Evolutionary conservation across 2,888 invertebrate genomes (phyloP), one percentile per base, ranked within the genome.

Genomic region (Drosophila birchii): DNA sequence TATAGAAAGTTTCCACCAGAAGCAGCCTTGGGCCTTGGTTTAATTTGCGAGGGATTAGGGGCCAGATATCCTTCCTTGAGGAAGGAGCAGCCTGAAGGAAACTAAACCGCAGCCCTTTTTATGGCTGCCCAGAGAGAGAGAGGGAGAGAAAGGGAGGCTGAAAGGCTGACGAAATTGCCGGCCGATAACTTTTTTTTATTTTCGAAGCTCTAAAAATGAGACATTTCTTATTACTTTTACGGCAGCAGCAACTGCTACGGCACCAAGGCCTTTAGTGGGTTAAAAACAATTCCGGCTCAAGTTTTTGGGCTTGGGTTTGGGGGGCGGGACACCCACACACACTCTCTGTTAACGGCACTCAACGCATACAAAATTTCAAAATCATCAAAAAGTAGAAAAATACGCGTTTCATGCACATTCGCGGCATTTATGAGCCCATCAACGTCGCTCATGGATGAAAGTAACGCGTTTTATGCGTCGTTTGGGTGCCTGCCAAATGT

Each of bases 341-440:
- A 81, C 78, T 76, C 77, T 87, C 81, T 77, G 76, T 85, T 89
- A 85, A 89, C 89, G 89, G 89, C 86, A 86, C 86, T 86, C 86
- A 88, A 86, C 86, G 89, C 89, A 87, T 87, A 82, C 87, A 88
- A 88, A 85, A 89, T 88, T 88, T 89, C 86, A 88, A 88, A 88
- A 86, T 89, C 89, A 88, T 88, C 89, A 88, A 88, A 88, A 89
- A 89, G 88, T 84, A 88, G 86, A 86, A 88, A 88, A 89, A 89
- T 88, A 87, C 90, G 87, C 88, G 79, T 89, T 88, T 87, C 88
- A 88, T 87, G 90, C 89, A 89, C 88, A 89, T 90, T 88, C 89
- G 86, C 86, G 86, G 86, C 88, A 89, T 89, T 89, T 89, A 89
- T 89, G 90, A 90, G 89, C 86, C 88, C 90, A 89, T 89, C 89